Evolutionary conservation across 2,113 vertebrate genomes (phyloP).

Genomic region (Petrocephalus microphthalmus): DNA sequence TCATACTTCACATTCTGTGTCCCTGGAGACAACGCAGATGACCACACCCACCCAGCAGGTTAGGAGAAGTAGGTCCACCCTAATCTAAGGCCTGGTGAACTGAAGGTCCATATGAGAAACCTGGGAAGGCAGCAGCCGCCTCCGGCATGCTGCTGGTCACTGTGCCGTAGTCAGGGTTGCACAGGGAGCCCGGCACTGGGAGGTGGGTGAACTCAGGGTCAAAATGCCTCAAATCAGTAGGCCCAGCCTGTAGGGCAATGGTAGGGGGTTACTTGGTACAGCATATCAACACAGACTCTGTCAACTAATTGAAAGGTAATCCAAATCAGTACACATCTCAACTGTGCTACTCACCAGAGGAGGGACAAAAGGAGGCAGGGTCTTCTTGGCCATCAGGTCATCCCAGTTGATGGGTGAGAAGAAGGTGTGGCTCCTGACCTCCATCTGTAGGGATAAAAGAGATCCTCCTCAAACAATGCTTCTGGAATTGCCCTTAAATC

Average conservation of each 20-base stretch:
- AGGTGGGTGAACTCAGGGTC: conserved; percentile 71
- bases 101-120: conserved; percentile 67
- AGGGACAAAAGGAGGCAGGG: conserved; percentile 62
- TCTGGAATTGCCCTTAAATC: no score
- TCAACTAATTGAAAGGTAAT: not conserved
- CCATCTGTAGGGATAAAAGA: conserved; percentile 48
- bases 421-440: conserved; percentile 65
- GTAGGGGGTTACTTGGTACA: not conserved
- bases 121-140: conserved; percentile 66
- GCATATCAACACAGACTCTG: not conserved
- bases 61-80: not conserved
- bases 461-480: not conserved
- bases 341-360: conserved; percentile 56
- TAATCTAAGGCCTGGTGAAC: conserved; percentile 55
- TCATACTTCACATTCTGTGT: not conserved
- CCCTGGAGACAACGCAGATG: no score
- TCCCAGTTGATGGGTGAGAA: conserved; percentile 73
- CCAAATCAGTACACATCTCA: not conserved
- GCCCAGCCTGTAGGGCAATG: conserved; percentile 52
- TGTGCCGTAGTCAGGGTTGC: conserved; percentile 47
- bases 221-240: conserved; percentile 67
- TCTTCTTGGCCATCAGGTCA: conserved; percentile 68
- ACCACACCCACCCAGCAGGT: not conserved
- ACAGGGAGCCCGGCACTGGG: conserved; percentile 61
- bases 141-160: conserved; percentile 63